A percentile compares a stretch with the other conserved stretches of the same genome.
phyloP scores from a whole-genome alignment of 2,113 vertebrate species.

The Percina caprodes region DNA sequence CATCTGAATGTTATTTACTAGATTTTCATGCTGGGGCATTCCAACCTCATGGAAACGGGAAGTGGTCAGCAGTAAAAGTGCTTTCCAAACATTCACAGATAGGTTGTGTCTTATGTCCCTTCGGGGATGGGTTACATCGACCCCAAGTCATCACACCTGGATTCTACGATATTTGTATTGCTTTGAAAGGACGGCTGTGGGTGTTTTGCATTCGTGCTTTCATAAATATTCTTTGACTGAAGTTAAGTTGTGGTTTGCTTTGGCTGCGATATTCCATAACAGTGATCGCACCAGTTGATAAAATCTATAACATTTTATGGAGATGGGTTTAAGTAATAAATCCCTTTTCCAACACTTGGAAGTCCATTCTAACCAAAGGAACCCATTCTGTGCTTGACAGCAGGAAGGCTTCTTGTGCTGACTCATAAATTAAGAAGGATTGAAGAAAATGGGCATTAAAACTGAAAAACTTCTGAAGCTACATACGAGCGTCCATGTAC shows the following conservation, averaged over 20 bases:
- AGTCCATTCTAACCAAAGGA: conserved; percentile 1
- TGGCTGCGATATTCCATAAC: conserved; percentile 36
- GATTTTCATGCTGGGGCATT: conserved; percentile 23
- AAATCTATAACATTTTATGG: conserved; percentile 51
- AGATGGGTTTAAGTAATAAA: conserved; percentile 42
- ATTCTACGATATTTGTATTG: conserved; percentile 18
- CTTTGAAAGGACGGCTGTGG: conserved; percentile 24
- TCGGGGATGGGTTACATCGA: conserved; percentile 11
- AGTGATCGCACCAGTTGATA: conserved; percentile 33
- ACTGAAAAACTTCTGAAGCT: conserved; percentile 4
- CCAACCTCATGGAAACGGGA: conserved; percentile 50
- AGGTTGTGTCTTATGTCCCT: conserved; percentile 38
- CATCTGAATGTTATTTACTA: conserved; percentile 11
- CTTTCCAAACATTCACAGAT: conserved; percentile 47
- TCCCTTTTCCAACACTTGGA: conserved; percentile 37
- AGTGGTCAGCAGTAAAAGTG: conserved; percentile 49
- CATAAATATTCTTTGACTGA: conserved; percentile 46
- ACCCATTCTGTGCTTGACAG: not conserved
- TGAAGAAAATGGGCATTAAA: conserved; percentile 7
- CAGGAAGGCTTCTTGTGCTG: not conserved
- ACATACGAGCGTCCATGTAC: not conserved
- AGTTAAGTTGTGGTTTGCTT: conserved; percentile 27
- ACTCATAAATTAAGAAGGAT: conserved; percentile 23
- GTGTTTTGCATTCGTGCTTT: conserved; percentile 44
- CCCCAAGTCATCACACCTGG: conserved; percentile 52